Evolutionary conservation across 2,113 vertebrate species (phyloP).

Genomic region (Bubo bubo): DNA sequence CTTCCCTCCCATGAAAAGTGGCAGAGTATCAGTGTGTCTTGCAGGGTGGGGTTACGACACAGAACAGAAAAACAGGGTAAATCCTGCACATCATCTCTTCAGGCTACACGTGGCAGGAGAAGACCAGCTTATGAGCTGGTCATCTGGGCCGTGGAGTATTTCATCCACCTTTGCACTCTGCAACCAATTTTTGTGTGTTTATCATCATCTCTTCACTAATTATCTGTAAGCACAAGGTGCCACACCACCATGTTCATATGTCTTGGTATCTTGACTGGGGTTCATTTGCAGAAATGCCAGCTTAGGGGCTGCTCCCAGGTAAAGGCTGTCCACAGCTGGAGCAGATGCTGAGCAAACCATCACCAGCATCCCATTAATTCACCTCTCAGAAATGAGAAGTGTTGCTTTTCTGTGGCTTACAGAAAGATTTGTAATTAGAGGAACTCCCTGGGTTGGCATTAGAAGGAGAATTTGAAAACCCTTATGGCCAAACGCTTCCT

Average conservation of each 20-base stretch:
- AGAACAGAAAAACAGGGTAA: neutral
- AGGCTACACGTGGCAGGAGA: neutral
- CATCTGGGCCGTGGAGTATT: neutral
- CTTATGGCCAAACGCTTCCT: neutral
- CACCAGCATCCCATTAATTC: neutral
- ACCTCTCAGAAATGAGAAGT: neutral
- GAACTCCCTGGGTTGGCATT: neutral
- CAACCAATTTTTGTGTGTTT: neutral
- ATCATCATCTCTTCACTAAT: neutral
- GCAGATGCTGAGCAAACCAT: neutral
- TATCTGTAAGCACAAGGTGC: neutral
- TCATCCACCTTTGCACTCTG: neutral
- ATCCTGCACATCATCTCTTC: neutral
- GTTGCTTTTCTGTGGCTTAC: neutral
- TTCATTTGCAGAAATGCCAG: neutral
- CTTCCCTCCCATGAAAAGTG: fast-evolving
- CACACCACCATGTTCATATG: fast-evolving
- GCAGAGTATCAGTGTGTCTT: fast-evolving
- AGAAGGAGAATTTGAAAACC: neutral
- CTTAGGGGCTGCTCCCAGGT: neutral
- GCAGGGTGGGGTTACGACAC: fast-evolving
- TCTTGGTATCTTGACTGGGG: neutral
- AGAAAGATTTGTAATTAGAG: neutral
- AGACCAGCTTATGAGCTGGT: neutral
- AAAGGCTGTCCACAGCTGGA: fast-evolving